These are phyloP conservation scores for Oenanthe melanoleuca DNA, from an alignment of 2,113 vertebrate genomes.

Conservation along the genomic window DNA sequence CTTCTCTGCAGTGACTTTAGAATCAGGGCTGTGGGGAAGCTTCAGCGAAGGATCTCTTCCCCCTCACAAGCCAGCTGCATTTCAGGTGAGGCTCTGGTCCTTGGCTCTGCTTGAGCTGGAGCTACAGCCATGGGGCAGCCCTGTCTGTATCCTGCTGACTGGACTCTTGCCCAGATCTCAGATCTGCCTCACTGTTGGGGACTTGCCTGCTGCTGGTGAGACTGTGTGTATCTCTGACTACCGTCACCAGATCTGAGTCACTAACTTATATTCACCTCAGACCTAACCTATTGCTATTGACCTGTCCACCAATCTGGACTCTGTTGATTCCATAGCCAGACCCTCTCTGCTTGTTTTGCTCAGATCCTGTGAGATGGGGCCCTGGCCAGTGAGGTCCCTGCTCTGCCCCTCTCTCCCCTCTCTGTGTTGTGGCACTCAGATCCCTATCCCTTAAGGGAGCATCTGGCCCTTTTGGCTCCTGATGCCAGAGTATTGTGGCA, in stretches of 20 bases:
- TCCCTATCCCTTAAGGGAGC: background rate
- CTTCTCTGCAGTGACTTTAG: background rate
- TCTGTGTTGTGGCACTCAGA: fast-evolving
- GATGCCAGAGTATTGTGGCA: background rate
- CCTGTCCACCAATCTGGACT: background rate
- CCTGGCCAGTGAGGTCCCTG: background rate
- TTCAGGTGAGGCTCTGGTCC: background rate
- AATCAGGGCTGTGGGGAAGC: background rate
- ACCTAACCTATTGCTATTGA: background rate
- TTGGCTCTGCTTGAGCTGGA: background rate
- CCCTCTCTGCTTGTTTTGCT: background rate
- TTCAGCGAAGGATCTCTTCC: fast-evolving
- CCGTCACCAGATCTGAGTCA: background rate
- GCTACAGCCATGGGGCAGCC: background rate
- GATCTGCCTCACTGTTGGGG: background rate
- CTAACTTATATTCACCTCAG: background rate
- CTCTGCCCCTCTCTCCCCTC: background rate
- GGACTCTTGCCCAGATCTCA: background rate
- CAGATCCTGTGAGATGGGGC: background rate
- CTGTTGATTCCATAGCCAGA: background rate
- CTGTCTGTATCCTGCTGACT: background rate
- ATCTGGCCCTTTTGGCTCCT: background rate
- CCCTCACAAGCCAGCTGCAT: background rate
- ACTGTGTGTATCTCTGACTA: background rate
- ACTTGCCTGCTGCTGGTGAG: background rate